Evolutionary conservation across 2,888 invertebrate species (phyloP).

Genomic region (Rhagonycha fulva): DNA sequence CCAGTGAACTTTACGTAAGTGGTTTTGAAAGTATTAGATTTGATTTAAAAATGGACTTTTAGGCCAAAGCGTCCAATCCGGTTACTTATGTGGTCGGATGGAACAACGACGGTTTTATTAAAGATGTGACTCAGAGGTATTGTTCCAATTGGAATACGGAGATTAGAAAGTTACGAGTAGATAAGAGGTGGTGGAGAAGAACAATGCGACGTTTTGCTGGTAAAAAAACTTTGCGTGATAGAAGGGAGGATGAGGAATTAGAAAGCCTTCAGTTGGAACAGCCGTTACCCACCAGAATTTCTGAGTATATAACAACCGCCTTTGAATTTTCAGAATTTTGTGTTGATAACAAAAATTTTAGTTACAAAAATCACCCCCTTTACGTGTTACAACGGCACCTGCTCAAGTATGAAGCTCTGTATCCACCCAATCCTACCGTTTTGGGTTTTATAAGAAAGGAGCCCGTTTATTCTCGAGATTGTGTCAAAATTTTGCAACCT

Average conservation of each 20-base stretch:
- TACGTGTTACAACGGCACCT: conserved; percentile 89
- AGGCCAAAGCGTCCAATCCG: conserved; percentile 76
- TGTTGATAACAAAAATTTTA: conserved; percentile 45
- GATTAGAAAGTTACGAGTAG: conserved; percentile 78
- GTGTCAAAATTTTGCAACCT: conserved; percentile 84
- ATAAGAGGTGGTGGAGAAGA: conserved; percentile 77
- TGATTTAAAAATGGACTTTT: conserved; percentile 31
- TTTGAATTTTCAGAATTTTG: background rate
- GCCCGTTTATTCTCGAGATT: conserved; percentile 85
- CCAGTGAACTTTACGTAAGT: conserved; percentile 76
- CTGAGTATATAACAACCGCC: conserved; percentile 65
- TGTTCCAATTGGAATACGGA: conserved; percentile 83
- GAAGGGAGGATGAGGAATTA: conserved; percentile 76
- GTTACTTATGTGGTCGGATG: conserved; percentile 84
- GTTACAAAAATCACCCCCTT: conserved; percentile 92
- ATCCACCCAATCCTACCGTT: conserved; percentile 83
- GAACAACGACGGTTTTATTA: conserved; percentile 78
- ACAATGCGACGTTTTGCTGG: conserved; percentile 70
- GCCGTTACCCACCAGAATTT: conserved; percentile 83
- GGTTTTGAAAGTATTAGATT: background rate
- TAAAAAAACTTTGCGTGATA: conserved; percentile 64
- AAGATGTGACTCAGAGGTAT: conserved; percentile 89
- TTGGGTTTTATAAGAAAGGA: conserved; percentile 85
- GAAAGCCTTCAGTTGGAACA: conserved; percentile 76
- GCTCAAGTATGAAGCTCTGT: conserved; percentile 95